Percentiles rank a stretch among this genome's conserved stretches.
Conservation (phyloP, 2,113 vertebrate genomes). For the Equus przewalskii region DNA sequence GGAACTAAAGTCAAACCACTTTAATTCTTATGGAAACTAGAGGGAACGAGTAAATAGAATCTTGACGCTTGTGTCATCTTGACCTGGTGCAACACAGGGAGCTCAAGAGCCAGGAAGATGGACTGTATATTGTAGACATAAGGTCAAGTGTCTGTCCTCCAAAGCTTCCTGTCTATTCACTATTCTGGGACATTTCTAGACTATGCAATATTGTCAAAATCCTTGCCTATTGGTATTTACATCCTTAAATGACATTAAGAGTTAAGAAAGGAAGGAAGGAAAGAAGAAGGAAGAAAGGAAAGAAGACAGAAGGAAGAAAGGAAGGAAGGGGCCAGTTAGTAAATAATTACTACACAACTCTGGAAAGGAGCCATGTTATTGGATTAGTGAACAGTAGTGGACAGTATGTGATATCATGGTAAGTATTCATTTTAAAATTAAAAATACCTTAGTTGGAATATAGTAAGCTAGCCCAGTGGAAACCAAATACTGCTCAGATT, state of each 20-base stretch:
- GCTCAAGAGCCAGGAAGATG: not conserved
- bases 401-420: not conserved
- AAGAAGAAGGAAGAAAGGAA: not conserved
- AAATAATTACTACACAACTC: not conserved
- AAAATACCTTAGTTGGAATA: slow-evolving; percentile 13
- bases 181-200: slow-evolving; percentile 28
- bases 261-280: not conserved
- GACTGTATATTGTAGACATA: not conserved
- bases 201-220: not conserved
- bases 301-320: not conserved
- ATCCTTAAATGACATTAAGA: not conserved
- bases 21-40: slow-evolving; percentile 25
- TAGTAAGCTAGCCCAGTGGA: not conserved
- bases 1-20: not conserved
- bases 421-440: slow-evolving; percentile 53
- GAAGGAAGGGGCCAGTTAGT: not conserved
- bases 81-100: not conserved
- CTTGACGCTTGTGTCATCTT: not conserved
- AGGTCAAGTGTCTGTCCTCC: not conserved
- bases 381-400: not conserved
- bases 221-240: slow-evolving; percentile 21
- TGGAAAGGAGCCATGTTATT: not conserved
- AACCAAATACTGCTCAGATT: slow-evolving; percentile 50
- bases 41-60: not conserved
- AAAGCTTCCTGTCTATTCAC: not conserved